Evolutionary conservation across 1,140 invertebrate species (phyloP).

Genomic region (Drosophila eugracilis): DNA sequence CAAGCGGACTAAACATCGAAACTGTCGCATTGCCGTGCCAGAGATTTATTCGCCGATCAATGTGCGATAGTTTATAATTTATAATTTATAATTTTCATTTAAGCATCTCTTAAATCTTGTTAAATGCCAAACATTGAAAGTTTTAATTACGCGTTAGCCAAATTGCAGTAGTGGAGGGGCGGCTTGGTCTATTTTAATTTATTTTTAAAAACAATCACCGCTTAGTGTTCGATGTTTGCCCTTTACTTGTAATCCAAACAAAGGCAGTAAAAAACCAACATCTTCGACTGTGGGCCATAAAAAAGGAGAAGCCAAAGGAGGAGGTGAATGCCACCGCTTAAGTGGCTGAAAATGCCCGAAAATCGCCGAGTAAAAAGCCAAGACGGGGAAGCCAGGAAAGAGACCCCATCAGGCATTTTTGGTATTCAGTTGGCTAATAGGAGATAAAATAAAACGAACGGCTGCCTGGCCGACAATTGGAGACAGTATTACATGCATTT

Average conservation of each 20-base stretch:
- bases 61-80: not conserved
- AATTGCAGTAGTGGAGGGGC: too few relatives aligned
- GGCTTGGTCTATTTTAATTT: too few relatives aligned
- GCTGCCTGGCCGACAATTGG: slow-evolving; percentile 47
- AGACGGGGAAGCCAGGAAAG: slow-evolving; percentile 9
- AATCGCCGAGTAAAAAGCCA: slow-evolving; percentile 17
- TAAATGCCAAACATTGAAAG: not conserved
- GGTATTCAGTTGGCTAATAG: slow-evolving; percentile 24
- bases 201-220: slow-evolving; percentile 22
- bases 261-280: slow-evolving; percentile 4
- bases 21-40: slow-evolving; percentile 6
- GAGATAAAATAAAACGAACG: slow-evolving; percentile 30
- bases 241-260: not conserved
- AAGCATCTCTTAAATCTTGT: not conserved
- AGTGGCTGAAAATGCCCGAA: slow-evolving; percentile 68
- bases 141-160: too few relatives aligned
- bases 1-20: slow-evolving; percentile 31
- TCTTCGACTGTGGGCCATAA: slow-evolving; percentile 16
- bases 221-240: slow-evolving; percentile 8
- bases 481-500: slow-evolving; percentile 55
- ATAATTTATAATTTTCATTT: too few relatives aligned
- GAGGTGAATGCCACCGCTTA: slow-evolving; percentile 74
- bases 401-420: slow-evolving; percentile 3
- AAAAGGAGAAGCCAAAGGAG: slow-evolving; percentile 16
- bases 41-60: not conserved